phyloP scores from a whole-genome alignment of 2,888 invertebrate species.

The Cantharis rustica region DNA sequence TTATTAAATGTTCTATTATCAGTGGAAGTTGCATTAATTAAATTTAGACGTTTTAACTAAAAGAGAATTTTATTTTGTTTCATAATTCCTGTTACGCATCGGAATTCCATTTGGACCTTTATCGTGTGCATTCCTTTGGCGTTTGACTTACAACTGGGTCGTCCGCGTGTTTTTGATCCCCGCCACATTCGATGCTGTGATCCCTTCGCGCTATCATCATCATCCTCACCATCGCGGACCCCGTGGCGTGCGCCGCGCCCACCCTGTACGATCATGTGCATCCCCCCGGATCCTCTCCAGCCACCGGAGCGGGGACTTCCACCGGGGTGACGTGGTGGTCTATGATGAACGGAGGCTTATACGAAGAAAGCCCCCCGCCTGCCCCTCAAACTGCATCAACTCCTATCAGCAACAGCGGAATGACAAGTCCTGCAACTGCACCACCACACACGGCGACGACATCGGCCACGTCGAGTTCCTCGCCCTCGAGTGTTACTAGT shows the following conservation, averaged over 20 bases:
- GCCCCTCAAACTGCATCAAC: slow-evolving; percentile 59
- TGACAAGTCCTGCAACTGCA: slow-evolving; percentile 56
- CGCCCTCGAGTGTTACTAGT: slow-evolving; percentile 65
- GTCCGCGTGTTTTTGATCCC: slow-evolving; percentile 26
- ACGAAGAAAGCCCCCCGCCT: slow-evolving; percentile 71
- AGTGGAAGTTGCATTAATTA: slow-evolving; percentile 7
- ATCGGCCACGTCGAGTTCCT: slow-evolving; percentile 68
- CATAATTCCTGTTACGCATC: slow-evolving; percentile 30
- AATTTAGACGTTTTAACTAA: slow-evolving; percentile 7
- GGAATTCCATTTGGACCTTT: slow-evolving; percentile 23
- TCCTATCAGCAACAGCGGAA: slow-evolving; percentile 61
- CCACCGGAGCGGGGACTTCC: slow-evolving; percentile 82
- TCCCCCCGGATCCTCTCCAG: slow-evolving; percentile 73
- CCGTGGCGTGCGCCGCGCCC: slow-evolving; percentile 77
- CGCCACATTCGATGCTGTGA: slow-evolving; percentile 49
- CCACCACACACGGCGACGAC: slow-evolving; percentile 66
- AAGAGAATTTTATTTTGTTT: slow-evolving; percentile 21
- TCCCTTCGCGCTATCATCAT: slow-evolving; percentile 56
- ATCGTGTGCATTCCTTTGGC: slow-evolving; percentile 39
- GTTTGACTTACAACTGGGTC: slow-evolving; percentile 37
- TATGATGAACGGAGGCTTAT: slow-evolving; percentile 83
- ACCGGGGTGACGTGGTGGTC: slow-evolving; percentile 85
- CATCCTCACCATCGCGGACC: slow-evolving; percentile 71
- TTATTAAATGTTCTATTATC: slow-evolving; percentile 3
- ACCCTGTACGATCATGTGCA: slow-evolving; percentile 84